Conservation (phyloP, 2,797 vertebrate species). For the Microctenopoma steveboyesi region DNA sequence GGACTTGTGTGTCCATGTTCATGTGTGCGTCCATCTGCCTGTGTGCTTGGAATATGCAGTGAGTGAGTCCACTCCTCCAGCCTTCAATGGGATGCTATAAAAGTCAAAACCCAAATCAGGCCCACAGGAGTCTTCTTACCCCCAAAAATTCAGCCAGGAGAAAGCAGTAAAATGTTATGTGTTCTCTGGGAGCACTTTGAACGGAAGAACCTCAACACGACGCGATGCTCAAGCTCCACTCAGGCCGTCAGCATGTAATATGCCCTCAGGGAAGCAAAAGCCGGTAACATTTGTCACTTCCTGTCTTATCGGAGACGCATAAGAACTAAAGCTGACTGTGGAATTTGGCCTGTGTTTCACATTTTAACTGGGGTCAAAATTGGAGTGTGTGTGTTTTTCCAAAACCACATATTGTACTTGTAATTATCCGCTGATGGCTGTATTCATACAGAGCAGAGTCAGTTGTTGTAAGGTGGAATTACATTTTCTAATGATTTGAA, state of each 20-base stretch:
- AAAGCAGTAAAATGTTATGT: constrained; percentile 73
- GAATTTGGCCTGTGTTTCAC: constrained; percentile 9
- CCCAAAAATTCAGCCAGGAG: constrained; percentile 68
- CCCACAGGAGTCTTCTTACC: constrained; percentile 69
- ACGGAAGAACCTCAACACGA: constrained; percentile 63
- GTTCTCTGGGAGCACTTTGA: constrained; percentile 71
- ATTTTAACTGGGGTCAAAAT: background rate
- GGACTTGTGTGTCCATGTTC: constrained; percentile 15
- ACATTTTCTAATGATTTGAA: constrained; percentile 35
- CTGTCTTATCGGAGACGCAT: constrained; percentile 30
- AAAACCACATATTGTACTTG: background rate
- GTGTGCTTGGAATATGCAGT: constrained; percentile 53
- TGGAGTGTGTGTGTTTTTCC: constrained; percentile 1
- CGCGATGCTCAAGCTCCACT: constrained; percentile 48
- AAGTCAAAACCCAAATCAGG: constrained; percentile 70
- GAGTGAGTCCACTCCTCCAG: constrained; percentile 54
- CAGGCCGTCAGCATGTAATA: constrained; percentile 46
- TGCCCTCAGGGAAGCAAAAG: constrained; percentile 38
- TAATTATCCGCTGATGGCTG: background rate
- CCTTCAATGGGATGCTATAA: constrained; percentile 72
- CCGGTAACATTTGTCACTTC: constrained; percentile 42
- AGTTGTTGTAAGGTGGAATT: constrained; percentile 25
- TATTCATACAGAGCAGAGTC: background rate
- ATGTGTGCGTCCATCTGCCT: constrained; percentile 37
- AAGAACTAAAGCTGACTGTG: constrained; percentile 9